Conservation (phyloP, 2,113 vertebrate species). For the Seriola aureovittata region DNA sequence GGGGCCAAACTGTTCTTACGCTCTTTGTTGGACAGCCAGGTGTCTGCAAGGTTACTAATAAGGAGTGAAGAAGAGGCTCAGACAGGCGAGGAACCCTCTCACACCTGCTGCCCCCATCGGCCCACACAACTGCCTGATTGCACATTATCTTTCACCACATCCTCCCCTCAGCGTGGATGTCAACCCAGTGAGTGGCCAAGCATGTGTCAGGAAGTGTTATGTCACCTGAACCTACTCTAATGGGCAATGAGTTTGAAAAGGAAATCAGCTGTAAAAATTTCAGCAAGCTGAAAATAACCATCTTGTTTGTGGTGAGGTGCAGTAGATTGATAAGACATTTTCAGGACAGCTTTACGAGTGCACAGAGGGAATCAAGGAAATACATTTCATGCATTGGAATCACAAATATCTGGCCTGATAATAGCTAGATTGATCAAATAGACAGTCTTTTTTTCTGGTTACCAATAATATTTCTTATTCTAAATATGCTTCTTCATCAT, state of each 20-base stretch:
- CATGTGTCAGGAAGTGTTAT: conserved; percentile 57
- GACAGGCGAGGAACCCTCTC: conserved; percentile 58
- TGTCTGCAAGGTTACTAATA: conserved; percentile 68
- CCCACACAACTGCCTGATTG: conserved; percentile 57
- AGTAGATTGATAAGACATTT: not conserved
- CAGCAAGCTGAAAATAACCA: conserved; percentile 43
- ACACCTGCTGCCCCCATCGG: conserved; percentile 72
- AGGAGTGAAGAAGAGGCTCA: conserved; percentile 62
- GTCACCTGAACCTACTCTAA: conserved; percentile 37
- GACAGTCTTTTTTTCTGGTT: not conserved
- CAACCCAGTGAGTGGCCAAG: conserved; percentile 50
- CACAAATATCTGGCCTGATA: not conserved
- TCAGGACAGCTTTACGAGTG: not conserved
- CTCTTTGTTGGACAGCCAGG: conserved; percentile 53
- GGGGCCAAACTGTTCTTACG: conserved; percentile 12
- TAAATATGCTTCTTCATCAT: not conserved
- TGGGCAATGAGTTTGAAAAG: conserved; percentile 41
- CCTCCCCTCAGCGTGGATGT: conserved; percentile 32
- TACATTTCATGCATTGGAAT: not conserved
- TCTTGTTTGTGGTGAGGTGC: not conserved
- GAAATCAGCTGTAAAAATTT: conserved; percentile 34
- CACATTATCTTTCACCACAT: conserved; percentile 41
- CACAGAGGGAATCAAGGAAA: not conserved
- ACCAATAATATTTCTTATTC: not conserved
- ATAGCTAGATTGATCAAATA: not conserved